Conservation (phyloP, 2,888 invertebrate species). For the Ctenicera cuprea region DNA sequence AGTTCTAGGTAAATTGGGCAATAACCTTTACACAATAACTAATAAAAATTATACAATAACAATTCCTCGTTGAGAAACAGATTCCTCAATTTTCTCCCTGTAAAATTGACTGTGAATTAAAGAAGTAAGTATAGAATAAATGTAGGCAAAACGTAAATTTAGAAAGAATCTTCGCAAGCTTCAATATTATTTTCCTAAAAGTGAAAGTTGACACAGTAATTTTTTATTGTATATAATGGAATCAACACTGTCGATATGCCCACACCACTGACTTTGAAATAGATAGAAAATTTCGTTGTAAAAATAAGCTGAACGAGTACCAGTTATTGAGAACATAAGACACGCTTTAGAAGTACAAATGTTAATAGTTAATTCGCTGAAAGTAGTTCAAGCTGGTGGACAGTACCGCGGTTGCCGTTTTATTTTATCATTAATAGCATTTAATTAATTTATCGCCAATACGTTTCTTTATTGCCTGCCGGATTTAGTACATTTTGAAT, state of each 20-base stretch:
- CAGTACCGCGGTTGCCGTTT: background rate
- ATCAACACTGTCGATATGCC: background rate
- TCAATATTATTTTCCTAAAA: conserved; percentile 41
- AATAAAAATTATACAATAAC: conserved; percentile 15
- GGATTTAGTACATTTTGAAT: too few species aligned
- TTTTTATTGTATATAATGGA: conserved; percentile 18
- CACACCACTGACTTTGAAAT: background rate
- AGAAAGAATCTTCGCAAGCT: background rate
- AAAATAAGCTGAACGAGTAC: background rate
- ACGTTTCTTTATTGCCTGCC: too few species aligned
- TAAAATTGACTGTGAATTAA: conserved; percentile 1
- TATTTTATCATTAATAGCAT: too few species aligned
- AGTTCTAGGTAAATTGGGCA: background rate
- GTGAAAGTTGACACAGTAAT: conserved; percentile 31
- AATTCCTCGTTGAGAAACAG: background rate
- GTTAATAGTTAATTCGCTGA: background rate
- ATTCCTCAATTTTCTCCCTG: background rate
- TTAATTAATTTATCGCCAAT: too few species aligned
- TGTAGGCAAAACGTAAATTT: background rate
- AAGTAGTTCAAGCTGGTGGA: background rate
- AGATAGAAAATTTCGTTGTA: background rate
- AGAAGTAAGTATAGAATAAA: conserved; percentile 12
- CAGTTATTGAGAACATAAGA: background rate
- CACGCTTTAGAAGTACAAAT: conserved; percentile 3
- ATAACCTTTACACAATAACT: conserved; percentile 8